Conservation (phyloP, 2,888 invertebrate genomes). For the Vanessa cardui region DNA sequence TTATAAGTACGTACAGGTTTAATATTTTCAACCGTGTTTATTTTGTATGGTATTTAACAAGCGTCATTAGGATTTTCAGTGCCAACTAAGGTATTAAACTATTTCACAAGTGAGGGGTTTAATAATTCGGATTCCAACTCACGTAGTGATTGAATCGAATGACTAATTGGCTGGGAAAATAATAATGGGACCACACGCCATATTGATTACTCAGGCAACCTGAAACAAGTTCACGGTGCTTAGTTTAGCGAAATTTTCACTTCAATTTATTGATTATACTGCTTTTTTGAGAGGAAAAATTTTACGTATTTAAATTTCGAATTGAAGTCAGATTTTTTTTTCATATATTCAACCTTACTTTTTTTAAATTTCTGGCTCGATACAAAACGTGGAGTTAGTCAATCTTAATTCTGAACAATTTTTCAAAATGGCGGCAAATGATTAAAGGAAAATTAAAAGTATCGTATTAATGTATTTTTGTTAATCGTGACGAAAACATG, state of each 20-base stretch:
- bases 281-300: no score
- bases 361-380: no score
- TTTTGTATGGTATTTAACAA: background rate
- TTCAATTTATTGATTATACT: background rate
- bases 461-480: no score
- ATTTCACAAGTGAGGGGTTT: slow-evolving; percentile 21
- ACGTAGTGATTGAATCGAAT: slow-evolving; percentile 11
- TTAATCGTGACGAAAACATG: no score
- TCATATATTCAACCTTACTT: no score
- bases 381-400: no score
- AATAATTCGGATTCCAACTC: slow-evolving; percentile 15
- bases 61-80: slow-evolving; percentile 23
- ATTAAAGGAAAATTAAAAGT: no score
- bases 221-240: slow-evolving; percentile 2
- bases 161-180: slow-evolving; percentile 28
- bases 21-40: no score
- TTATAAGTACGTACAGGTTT: background rate
- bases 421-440: no score
- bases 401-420: no score
- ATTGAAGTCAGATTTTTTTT: no score
- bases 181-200: slow-evolving; percentile 16
- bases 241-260: slow-evolving; percentile 2
- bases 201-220: slow-evolving; percentile 22
- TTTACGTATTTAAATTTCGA: background rate
- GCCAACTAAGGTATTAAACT: slow-evolving; percentile 23